Percentiles rank a stretch among this genome's conserved stretches.
phyloP scores from a whole-genome alignment of 2,888 invertebrate genomes.

The Oxyteleia sp. region DNA sequence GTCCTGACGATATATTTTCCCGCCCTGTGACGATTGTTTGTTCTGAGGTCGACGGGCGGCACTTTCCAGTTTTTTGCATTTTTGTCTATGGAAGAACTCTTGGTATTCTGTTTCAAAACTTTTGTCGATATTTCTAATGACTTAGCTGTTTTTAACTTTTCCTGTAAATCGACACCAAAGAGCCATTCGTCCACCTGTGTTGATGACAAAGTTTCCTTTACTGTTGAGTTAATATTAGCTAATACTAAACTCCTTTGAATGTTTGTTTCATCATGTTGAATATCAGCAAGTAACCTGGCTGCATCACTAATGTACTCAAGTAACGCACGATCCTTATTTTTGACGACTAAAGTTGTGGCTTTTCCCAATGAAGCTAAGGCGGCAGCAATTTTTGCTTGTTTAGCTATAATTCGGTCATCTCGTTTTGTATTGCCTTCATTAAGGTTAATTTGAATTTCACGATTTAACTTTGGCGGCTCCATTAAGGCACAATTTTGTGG shows the following conservation, averaged over 20 bases:
- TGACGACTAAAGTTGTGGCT: neutral
- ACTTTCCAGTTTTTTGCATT: too few species aligned
- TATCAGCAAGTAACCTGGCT: constrained; percentile 3
- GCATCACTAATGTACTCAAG: constrained; percentile 6
- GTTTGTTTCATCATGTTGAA: constrained; percentile 15
- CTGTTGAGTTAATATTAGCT: constrained; percentile 16
- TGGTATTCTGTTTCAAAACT: too few species aligned
- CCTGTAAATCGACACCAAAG: constrained; percentile 5
- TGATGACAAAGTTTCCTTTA: constrained; percentile 3
- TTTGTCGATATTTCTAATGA: neutral
- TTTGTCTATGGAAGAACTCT: too few species aligned
- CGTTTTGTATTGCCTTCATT: constrained; percentile 16
- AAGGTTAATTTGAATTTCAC: constrained; percentile 3
- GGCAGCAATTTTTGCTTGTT: constrained; percentile 55
- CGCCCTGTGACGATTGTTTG: too few species aligned
- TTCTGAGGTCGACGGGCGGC: too few species aligned
- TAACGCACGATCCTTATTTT: neutral
- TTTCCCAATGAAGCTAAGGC: constrained; percentile 27
- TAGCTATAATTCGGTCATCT: constrained; percentile 49
- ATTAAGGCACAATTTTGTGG: constrained; percentile 28
- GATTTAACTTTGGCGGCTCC: constrained; percentile 30
- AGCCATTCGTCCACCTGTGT: constrained; percentile 1
- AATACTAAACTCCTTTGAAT: constrained; percentile 11
- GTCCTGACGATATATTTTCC: too few species aligned
- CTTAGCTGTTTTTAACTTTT: constrained; percentile 13